These are phyloP conservation scores for Trissolcus basalis DNA, from an alignment of 1,140 invertebrate genomes.

Conservation along the genomic window DNA sequence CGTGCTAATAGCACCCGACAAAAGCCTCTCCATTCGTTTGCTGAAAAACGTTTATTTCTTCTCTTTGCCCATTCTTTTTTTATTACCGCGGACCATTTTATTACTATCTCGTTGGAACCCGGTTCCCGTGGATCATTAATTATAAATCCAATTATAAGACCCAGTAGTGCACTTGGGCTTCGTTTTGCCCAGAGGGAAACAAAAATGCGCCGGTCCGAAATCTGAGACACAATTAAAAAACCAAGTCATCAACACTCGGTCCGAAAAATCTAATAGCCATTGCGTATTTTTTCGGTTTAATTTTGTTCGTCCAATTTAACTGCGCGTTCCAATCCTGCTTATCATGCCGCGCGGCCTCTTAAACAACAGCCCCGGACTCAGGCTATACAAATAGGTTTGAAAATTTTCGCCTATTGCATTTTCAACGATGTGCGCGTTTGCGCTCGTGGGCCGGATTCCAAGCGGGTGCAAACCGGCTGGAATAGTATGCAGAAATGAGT, in stretches of 20 bases:
- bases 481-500: constrained; percentile 54
- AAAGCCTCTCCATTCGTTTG: constrained; percentile 20
- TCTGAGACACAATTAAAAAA: constrained; percentile 43
- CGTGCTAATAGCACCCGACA: constrained; percentile 33
- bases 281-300: constrained; percentile 17
- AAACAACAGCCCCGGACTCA: constrained; percentile 33
- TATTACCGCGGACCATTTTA: constrained; percentile 43
- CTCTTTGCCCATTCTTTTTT: constrained; percentile 6
- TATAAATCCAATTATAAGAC: constrained; percentile 44
- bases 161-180: constrained; percentile 11
- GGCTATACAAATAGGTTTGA: constrained; percentile 37
- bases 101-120: constrained; percentile 31
- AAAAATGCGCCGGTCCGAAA: constrained; percentile 23
- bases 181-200: constrained; percentile 1
- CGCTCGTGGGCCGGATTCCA: constrained; percentile 32
- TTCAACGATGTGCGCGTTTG: constrained; percentile 32
- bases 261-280: not conserved
- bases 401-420: constrained; percentile 44
- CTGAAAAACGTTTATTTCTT: constrained; percentile 16
- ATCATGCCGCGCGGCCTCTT: constrained; percentile 23
- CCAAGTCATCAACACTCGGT: constrained; percentile 32
- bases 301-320: constrained; percentile 44
- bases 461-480: constrained; percentile 40
- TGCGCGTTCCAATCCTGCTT: constrained; percentile 34
- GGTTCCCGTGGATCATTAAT: constrained; percentile 28